Conservation (phyloP, 2,113 vertebrate species). For the Nymphicus hollandicus region DNA sequence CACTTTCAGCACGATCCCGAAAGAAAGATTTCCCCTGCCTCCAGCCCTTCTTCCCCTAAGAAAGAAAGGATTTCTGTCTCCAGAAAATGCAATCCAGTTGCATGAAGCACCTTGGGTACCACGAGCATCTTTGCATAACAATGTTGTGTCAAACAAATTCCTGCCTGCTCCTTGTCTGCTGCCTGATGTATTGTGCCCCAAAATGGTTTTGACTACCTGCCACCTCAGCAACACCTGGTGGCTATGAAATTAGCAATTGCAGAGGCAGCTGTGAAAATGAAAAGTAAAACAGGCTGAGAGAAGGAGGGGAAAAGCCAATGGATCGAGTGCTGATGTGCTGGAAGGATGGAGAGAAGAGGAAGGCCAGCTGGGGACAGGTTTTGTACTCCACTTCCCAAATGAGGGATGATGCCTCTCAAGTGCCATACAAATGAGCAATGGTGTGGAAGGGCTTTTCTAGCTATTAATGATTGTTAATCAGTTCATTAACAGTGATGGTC, state of each 20-base stretch:
- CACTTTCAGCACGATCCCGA: not conserved
- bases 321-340: not conserved
- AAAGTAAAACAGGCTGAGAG: not conserved
- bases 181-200: conserved; percentile 54
- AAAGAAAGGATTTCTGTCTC: conserved; percentile 23
- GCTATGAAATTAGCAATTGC: conserved; percentile 52
- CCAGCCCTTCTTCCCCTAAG: not conserved
- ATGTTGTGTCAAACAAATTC: conserved; percentile 48
- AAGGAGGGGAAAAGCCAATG: not conserved
- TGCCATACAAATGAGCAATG: not conserved
- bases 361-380: not conserved
- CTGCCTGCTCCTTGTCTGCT: conserved; percentile 7
- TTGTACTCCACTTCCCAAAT: not conserved
- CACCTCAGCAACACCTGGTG: conserved; percentile 20
- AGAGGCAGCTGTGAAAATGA: conserved; percentile 59
- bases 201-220: conserved; percentile 53
- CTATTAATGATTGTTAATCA: conserved; percentile 51
- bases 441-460: conserved; percentile 23
- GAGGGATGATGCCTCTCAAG: not conserved
- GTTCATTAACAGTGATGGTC: conserved; percentile 3
- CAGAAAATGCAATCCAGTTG: conserved; percentile 19
- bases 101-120: not conserved
- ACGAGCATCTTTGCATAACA: conserved; percentile 32
- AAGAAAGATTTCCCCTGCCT: conserved; percentile 42
- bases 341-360: not conserved